Evolutionary conservation across 2,888 invertebrate species (phyloP), one percentile per base, ranked within the genome.

Genomic region (Andrena minutula): DNA sequence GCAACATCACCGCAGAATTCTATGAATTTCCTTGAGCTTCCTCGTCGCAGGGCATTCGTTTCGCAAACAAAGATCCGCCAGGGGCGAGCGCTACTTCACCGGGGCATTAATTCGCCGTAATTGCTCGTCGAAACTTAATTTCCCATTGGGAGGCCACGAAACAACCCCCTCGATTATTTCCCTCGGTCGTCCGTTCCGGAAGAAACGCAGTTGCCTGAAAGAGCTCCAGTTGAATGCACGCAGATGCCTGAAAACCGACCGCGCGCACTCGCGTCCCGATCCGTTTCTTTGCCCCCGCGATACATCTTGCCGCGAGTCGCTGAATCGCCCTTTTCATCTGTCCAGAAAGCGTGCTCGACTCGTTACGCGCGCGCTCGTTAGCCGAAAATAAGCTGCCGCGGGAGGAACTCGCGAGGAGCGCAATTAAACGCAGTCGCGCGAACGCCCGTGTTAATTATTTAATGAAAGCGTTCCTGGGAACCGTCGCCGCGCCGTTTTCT

Each of bases 141-240:
- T 70, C 49, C 69, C 41, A 41, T 76, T 35, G 16, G 68, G 41
- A 16, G 47, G 76, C 47, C 53, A 30, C 51, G 10, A 32, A 68
- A 53, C 66, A 78, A 77, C 69, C 78, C 68, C 78, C 20, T 7
- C 61, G 68, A 75, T 70, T 75, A 71, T 78, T 75, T 75, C 30
- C 41, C 23, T 6, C 16, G 41, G 32, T 32, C 61, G 32, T 32
- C 32, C 61, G 56, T 41, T 4, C 41, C 12, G 12, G 41, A 16
- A 41, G 41, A 41, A 41, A 16, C 41, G 16, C 41, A 41, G 41
- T 41, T 41, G 5, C 16, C 16, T 41, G 41, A 41, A 41, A 41
- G 41, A 16, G 41, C 4, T 16, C 41, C 4, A 1, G 41, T 5
- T 41, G 41, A 41, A 41, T 41, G 41, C 41, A 5, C 41, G 41